These are phyloP conservation scores for Pseudochirops corinnae DNA, from an alignment of 2,797 vertebrate species.

Conservation along the genomic window DNA sequence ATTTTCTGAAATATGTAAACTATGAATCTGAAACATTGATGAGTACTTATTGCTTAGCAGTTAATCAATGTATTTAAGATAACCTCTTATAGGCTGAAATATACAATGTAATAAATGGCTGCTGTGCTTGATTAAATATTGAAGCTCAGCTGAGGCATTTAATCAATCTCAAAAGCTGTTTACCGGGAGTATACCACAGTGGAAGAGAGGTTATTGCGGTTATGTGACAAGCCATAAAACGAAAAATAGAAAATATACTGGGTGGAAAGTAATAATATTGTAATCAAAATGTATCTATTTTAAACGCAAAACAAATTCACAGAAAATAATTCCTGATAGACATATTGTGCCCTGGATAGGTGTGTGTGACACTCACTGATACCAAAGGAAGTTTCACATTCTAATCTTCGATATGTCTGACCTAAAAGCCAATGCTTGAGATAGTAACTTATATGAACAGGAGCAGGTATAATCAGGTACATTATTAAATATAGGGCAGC, in stretches of 20 bases:
- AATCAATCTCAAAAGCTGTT: slow-evolving; percentile 9
- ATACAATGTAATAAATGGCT: slow-evolving; percentile 19
- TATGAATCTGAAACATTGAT: neutral
- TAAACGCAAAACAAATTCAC: neutral
- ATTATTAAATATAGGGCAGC: neutral
- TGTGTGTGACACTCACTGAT: fast-evolving
- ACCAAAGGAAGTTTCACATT: fast-evolving
- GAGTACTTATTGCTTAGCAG: neutral
- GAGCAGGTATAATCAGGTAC: fast-evolving
- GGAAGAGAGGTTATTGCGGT: neutral
- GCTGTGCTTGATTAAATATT: slow-evolving; percentile 28
- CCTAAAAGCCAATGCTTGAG: fast-evolving
- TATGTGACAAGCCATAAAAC: slow-evolving; percentile 30
- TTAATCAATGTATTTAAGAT: slow-evolving; percentile 46
- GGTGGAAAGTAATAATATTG: slow-evolving; percentile 35
- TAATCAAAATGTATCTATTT: slow-evolving; percentile 42
- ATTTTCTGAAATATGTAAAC: slow-evolving; percentile 51
- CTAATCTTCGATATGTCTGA: fast-evolving
- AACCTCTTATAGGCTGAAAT: slow-evolving; percentile 21
- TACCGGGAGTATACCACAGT: fast-evolving
- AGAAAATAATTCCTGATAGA: neutral
- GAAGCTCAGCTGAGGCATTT: neutral
- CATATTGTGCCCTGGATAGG: fast-evolving
- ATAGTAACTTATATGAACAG: fast-evolving
- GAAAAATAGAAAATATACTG: slow-evolving; percentile 21